Base-by-base conservation (phyloP, 1,140 invertebrate species). In the Portunus trituberculatus region DNA sequence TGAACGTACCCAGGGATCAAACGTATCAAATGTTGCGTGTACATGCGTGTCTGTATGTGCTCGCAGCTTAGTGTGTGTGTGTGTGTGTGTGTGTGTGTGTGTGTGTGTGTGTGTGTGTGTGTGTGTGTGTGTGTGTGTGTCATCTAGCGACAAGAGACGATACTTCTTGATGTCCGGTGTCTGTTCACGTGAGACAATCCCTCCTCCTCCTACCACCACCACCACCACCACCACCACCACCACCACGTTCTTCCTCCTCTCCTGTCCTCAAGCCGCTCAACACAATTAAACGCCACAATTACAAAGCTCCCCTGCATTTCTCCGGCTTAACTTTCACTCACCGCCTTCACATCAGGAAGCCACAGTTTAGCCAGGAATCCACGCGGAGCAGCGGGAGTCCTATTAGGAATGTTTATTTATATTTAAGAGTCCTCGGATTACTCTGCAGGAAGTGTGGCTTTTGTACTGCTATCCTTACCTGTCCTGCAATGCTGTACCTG, bases 21-120 rank as follows among this genome's bases (percentile, higher is more conserved):
- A n/a, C 67, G n/a, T 76, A 76, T 76, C 67, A 76, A 76, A 20
- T 76, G 67, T 76, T 76, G 67, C 6, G 67, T 76, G 67, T 76
- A 20, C 67, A n/a, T 76, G 67, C n/a, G 67, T 76, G 67, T n/a
- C 67, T 76, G 20, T 76, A n/a, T n/a, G 67, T 76, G 6, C 67
- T 7, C 20, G 67, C 0, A n/a, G 67, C 67, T 76, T 76, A 76
- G 25, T n/a, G 67, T 8, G 0, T 76, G 67, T n/a, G 67, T 76
- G 67, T 76, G 67, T 59, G 52, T 59, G 52, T 84, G 32, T 93
- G 39, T 93, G 82, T 93, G 48, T 93, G 45, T 93, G 82, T 87
- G 84, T 93, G 59, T 93, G 45, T 93, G 82, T 93, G 48, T 86
- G 83, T 93, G 83, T 93, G 83, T 93, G 83, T 87, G 83, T 93